Percentiles rank a stretch among this genome's conserved stretches.
phyloP scores from a whole-genome alignment of 2,888 invertebrate genomes.

The Caenorhabditis sp. region DNA sequence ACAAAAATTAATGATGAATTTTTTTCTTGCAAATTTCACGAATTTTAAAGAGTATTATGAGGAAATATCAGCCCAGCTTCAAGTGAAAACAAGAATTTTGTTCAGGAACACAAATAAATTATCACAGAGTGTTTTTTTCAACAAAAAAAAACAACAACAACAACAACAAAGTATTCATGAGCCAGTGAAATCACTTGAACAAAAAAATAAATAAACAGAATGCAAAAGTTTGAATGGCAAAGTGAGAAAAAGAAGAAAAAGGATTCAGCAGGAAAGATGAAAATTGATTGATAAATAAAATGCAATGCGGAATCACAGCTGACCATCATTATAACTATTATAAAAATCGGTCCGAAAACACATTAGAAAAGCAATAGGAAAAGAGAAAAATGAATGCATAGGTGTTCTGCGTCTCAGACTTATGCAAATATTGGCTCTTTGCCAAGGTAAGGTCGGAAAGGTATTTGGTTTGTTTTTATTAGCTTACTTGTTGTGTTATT shows the following conservation, averaged over 20 bases:
- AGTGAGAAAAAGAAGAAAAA: background rate
- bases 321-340: slow-evolving; percentile 1
- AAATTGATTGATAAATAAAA: slow-evolving; percentile 1
- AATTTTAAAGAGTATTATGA: no score
- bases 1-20: no score
- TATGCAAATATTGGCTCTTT: background rate
- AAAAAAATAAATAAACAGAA: no score
- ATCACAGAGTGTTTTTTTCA: no score
- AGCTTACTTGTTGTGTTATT: background rate
- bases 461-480: background rate
- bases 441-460: background rate
- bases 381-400: slow-evolving; percentile 9
- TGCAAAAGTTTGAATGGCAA: background rate
- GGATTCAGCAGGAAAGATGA: background rate
- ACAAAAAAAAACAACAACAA: no score
- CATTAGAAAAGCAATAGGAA: background rate
- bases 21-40: no score
- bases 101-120: no score
- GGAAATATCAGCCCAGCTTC: no score
- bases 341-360: no score
- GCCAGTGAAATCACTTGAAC: no score
- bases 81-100: no score
- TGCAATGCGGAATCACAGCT: background rate
- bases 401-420: background rate
- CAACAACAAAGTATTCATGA: no score